Percentiles rank a stretch among this genome's conserved stretches.
Conservation (phyloP, 1,140 invertebrate genomes). For the Zaprionus gabonicus region DNA sequence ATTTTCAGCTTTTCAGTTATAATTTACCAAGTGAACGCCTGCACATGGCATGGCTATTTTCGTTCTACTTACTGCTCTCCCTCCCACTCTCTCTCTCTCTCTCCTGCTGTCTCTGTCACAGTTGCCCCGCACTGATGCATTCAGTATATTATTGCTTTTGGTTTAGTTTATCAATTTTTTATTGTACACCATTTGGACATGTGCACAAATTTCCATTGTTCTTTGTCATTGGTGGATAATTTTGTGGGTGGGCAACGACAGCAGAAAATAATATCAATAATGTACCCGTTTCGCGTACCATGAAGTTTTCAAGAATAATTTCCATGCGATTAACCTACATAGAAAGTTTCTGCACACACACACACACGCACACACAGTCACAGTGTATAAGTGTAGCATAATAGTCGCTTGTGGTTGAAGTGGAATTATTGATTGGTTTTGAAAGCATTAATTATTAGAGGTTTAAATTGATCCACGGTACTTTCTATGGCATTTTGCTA, state of each 20-base stretch:
- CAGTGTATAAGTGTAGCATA: neutral
- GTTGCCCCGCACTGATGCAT: neutral
- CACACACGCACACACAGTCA: too few species aligned
- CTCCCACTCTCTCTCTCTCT: neutral
- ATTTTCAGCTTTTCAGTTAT: slow-evolving; percentile 64
- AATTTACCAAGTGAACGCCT: slow-evolving; percentile 66
- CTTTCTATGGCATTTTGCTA: too few species aligned
- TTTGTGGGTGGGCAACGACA: slow-evolving; percentile 1
- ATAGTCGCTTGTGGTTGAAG: neutral
- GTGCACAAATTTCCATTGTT: slow-evolving; percentile 61
- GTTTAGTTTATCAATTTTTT: slow-evolving; percentile 39
- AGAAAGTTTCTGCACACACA: neutral
- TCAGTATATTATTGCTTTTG: neutral
- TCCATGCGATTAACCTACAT: slow-evolving; percentile 12
- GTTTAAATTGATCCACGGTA: neutral
- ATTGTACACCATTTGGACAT: slow-evolving; percentile 48
- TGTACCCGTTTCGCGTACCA: neutral
- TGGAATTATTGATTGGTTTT: neutral
- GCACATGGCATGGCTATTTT: slow-evolving; percentile 55
- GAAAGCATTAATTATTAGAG: neutral
- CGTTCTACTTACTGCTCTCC: neutral
- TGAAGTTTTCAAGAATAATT: slow-evolving; percentile 5
- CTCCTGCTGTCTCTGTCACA: too few species aligned
- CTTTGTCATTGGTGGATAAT: slow-evolving; percentile 28
- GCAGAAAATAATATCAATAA: slow-evolving; percentile 1